Percentiles rank a stretch among this genome's conserved stretches.
Evolutionary conservation across 2,888 invertebrate species (phyloP).

Genomic region (Brachypalpus laphriformis): DNA sequence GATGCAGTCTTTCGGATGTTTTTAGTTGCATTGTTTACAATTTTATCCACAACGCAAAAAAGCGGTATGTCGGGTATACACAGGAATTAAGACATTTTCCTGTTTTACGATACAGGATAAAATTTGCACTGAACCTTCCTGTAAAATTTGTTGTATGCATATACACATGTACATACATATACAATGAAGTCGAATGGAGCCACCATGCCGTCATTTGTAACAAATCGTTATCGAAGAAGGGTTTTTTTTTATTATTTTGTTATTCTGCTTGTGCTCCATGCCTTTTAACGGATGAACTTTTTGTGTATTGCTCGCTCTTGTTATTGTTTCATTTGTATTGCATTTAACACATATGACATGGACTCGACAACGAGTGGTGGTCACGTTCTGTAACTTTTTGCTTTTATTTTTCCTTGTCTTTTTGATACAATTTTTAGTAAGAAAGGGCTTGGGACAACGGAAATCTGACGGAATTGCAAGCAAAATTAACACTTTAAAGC

Average conservation of each 20-base stretch:
- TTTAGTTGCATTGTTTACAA: slow-evolving; percentile 66
- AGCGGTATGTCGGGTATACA: slow-evolving; percentile 24
- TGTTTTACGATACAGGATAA: slow-evolving; percentile 67
- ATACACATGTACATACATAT: not conserved
- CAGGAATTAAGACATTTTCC: slow-evolving; percentile 70
- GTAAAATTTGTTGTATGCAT: slow-evolving; percentile 31
- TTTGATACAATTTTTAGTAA: not conserved
- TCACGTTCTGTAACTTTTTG: not conserved
- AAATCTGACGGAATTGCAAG: not conserved
- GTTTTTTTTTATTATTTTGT: slow-evolving; percentile 16
- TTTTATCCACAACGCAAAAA: slow-evolving; percentile 42
- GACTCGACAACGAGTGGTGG: slow-evolving; percentile 29
- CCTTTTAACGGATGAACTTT: slow-evolving; percentile 9
- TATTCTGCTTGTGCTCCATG: slow-evolving; percentile 5
- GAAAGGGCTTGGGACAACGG: not conserved
- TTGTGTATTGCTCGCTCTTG: not conserved
- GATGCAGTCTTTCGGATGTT: slow-evolving; percentile 54
- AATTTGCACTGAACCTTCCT: slow-evolving; percentile 59
- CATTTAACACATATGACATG: slow-evolving; percentile 36
- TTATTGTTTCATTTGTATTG: not conserved
- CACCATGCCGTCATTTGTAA: slow-evolving; percentile 28
- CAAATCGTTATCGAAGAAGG: slow-evolving; percentile 61
- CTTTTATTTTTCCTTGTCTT: not conserved
- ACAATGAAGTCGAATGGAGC: slow-evolving; percentile 38
- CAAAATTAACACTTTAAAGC: not conserved